A percentile compares a stretch with the other conserved stretches of the same genome.
Evolutionary conservation across 1,140 invertebrate genomes (phyloP).

Genomic region (Triops longicaudatus): DNA sequence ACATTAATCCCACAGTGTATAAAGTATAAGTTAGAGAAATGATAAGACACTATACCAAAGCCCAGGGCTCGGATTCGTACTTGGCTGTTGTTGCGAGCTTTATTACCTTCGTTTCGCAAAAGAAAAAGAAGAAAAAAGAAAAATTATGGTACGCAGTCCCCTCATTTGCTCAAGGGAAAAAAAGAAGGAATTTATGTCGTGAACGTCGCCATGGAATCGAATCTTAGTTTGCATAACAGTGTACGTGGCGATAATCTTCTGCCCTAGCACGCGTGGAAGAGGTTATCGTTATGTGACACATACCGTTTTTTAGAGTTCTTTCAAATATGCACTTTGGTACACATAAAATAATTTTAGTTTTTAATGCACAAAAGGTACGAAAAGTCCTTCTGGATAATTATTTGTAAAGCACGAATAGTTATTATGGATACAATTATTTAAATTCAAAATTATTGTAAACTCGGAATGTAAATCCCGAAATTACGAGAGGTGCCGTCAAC

Average conservation of each 20-base stretch:
- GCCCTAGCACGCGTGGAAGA: background rate
- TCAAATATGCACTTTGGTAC: background rate
- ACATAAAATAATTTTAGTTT: too few relatives aligned
- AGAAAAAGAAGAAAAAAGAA: too few relatives aligned
- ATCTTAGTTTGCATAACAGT: background rate
- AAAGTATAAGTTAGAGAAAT: background rate
- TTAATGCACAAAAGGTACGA: too few relatives aligned
- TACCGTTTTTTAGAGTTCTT: background rate
- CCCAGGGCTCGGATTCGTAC: background rate
- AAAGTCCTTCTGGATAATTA: too few relatives aligned
- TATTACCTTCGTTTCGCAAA: too few relatives aligned
- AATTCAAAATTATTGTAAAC: too few relatives aligned
- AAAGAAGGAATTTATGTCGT: background rate
- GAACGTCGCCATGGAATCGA: conserved; percentile 11
- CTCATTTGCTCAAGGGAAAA: background rate
- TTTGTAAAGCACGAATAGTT: too few relatives aligned
- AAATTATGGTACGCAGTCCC: background rate
- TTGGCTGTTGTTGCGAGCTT: too few relatives aligned
- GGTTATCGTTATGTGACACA: background rate
- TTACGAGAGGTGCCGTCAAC: too few relatives aligned
- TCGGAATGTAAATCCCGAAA: too few relatives aligned
- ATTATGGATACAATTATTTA: too few relatives aligned
- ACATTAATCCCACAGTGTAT: conserved; percentile 1
- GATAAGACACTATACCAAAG: background rate
- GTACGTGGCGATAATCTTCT: background rate